Evolutionary conservation across 1,140 invertebrate genomes (phyloP), one percentile per base, ranked within the genome.

Genomic region (Apis dorsata): DNA sequence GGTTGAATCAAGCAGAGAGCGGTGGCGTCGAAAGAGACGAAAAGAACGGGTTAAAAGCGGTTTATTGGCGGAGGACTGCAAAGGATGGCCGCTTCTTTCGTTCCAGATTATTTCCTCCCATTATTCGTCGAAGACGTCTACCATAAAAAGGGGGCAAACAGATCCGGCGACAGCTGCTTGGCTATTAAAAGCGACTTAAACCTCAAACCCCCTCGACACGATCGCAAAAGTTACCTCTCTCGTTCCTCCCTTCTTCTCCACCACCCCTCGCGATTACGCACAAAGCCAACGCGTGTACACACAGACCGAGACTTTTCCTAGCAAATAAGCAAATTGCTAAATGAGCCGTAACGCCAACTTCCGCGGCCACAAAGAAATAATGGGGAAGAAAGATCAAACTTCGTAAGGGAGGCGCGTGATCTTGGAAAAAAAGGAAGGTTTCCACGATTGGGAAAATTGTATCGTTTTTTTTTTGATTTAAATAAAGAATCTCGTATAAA

Each of bases 161-260:
- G 81, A 89, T 86, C 78, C 76, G 85, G 88, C 88, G 79, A 89
- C 88, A 89, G 88, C 88, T 89, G 88, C 81, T 86, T 86, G 84
- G 87, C 86, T 88, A 88, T 88, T 88, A 88, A 88, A 88, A 88
- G 84, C 87, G 87, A 88, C 87, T 88, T 88, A 88, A 86, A 88
- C 84, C 82, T 75, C 74, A 86, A 76, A 57, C 55, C 55, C 74
- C 84, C 84, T 85, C 86, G 59, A n/a, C 8, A 53, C 81, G 76
- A 83, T 87, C 60, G 86, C 74, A 80, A 83, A 87, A 83, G 72
- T 84, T 78, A 75, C 70, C 71, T 84, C 71, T 82, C 79, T 74
- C 75, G 17, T 73, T 53, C 8, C 51, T 12, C 59, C 17, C 17
- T 19, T 57, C 55, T 17, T 63, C 55, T 49, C 62, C 80, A 49